Percentiles rank a stretch among this genome's conserved stretches.
Evolutionary conservation across 2,888 invertebrate species (phyloP).

Genomic region (Panzeria rudis): DNA sequence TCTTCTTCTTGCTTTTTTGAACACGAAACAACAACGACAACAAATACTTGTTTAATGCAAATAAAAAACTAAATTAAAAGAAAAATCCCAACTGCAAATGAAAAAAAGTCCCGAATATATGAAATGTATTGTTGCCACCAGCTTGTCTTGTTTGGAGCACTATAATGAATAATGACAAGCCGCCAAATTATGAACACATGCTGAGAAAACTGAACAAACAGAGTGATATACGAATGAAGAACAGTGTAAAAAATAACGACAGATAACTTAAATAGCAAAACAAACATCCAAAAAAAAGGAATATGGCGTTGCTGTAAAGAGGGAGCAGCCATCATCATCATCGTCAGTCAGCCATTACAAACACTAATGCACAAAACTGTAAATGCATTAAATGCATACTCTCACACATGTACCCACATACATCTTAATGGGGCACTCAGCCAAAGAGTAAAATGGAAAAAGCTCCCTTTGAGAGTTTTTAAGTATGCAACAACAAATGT

Average conservation of each 20-base stretch:
- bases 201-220: conserved; percentile 67
- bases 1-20: conserved; percentile 9
- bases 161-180: conserved; percentile 78
- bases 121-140: conserved; percentile 59
- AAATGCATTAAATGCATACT: conserved; percentile 56
- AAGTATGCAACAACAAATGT: conserved; percentile 37
- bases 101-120: conserved; percentile 39
- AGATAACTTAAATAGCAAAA: conserved; percentile 59
- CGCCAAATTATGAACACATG: conserved; percentile 81
- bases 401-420: conserved; percentile 7
- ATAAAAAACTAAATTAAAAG: not conserved
- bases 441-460: conserved; percentile 55
- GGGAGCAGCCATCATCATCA: conserved; percentile 3
- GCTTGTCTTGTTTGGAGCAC: conserved; percentile 66
- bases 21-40: conserved; percentile 25
- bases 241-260: conserved; percentile 44
- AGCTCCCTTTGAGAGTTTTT: conserved; percentile 49
- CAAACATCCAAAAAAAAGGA: conserved; percentile 38
- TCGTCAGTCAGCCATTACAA: conserved; percentile 13
- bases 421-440: conserved; percentile 22
- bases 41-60: conserved; percentile 51
- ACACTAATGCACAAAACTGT: conserved; percentile 50
- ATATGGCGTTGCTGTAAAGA: conserved; percentile 62
- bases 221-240: conserved; percentile 36
- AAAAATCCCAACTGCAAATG: conserved; percentile 50